phyloP scores from a whole-genome alignment of 1,140 invertebrate genomes.

The Calycopis cecrops region DNA sequence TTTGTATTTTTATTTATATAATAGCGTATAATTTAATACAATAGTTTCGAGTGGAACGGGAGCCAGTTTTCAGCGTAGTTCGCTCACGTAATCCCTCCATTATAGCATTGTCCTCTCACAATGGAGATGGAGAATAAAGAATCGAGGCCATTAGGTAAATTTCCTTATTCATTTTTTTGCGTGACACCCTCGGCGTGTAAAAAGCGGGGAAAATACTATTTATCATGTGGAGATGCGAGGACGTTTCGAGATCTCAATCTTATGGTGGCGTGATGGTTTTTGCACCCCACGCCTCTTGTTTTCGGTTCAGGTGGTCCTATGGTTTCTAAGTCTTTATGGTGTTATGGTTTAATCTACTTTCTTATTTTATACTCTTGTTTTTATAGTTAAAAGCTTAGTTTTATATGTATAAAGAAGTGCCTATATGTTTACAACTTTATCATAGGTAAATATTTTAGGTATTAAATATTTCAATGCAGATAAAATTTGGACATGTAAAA shows the following conservation, averaged over 20 bases:
- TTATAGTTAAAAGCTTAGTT: too few species aligned
- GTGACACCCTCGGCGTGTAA: slow-evolving; percentile 65
- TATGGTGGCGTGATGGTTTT: slow-evolving; percentile 43
- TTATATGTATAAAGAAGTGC: too few species aligned
- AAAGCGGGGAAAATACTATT: slow-evolving; percentile 60
- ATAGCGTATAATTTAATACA: slow-evolving; percentile 20
- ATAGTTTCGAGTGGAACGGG: slow-evolving; percentile 21
- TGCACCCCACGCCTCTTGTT: slow-evolving; percentile 23
- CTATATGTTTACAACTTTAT: too few species aligned
- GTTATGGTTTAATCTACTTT: too few species aligned
- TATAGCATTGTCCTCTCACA: slow-evolving; percentile 69
- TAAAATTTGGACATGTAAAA: too few species aligned
- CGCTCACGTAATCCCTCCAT: slow-evolving; percentile 70
- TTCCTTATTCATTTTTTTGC: slow-evolving; percentile 73
- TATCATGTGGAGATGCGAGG: slow-evolving; percentile 52
- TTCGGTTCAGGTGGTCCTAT: slow-evolving; percentile 25
- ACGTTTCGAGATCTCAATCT: slow-evolving; percentile 57
- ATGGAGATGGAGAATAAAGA: slow-evolving; percentile 67
- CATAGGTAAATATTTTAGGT: too few species aligned
- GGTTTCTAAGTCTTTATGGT: slow-evolving; percentile 11
- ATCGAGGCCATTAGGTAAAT: slow-evolving; percentile 71
- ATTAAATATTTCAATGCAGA: too few species aligned
- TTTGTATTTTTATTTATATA: slow-evolving; percentile 10
- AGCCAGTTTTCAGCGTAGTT: slow-evolving; percentile 33
- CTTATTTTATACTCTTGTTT: too few species aligned